Conservation (phyloP, 2,113 vertebrate genomes). For the Paratilapia polleni region DNA sequence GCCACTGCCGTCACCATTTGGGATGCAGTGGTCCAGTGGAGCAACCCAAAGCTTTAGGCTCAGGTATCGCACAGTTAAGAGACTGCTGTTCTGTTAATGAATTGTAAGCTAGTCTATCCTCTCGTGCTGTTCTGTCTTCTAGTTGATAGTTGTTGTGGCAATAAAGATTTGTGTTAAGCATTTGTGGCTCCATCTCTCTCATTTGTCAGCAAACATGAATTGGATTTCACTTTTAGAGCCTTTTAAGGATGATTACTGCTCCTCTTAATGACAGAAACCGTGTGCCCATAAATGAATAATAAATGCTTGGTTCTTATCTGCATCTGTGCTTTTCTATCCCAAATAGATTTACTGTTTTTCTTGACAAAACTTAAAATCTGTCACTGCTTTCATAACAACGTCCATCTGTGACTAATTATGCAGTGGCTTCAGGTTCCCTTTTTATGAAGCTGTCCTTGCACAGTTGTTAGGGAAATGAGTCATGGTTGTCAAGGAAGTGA, state of each 20-base stretch:
- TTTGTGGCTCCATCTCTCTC: background rate
- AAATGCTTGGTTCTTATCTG: background rate
- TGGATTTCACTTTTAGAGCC: background rate
- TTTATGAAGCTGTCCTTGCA: slow-evolving; percentile 60
- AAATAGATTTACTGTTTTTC: slow-evolving; percentile 12
- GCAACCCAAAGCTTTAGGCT: slow-evolving; percentile 22
- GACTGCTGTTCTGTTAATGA: background rate
- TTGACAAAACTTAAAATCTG: slow-evolving; percentile 29
- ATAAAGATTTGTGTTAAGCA: background rate
- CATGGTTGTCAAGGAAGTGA: slow-evolving; percentile 82
- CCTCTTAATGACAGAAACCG: background rate
- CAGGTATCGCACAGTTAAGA: background rate
- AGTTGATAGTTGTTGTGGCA: background rate
- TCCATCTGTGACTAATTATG: slow-evolving; percentile 47
- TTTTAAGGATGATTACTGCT: background rate
- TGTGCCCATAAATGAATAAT: background rate
- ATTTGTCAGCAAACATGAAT: background rate
- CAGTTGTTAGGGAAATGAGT: slow-evolving; percentile 80
- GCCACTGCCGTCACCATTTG: slow-evolving; percentile 8
- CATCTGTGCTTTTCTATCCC: slow-evolving; percentile 1
- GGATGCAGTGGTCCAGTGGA: slow-evolving; percentile 7
- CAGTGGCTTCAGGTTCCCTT: slow-evolving; percentile 56
- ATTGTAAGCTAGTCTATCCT: background rate
- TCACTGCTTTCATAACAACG: slow-evolving; percentile 35
- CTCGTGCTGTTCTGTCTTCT: background rate